phyloP scores from a whole-genome alignment of 2,113 vertebrate genomes.

The Pseudopipra pipra region DNA sequence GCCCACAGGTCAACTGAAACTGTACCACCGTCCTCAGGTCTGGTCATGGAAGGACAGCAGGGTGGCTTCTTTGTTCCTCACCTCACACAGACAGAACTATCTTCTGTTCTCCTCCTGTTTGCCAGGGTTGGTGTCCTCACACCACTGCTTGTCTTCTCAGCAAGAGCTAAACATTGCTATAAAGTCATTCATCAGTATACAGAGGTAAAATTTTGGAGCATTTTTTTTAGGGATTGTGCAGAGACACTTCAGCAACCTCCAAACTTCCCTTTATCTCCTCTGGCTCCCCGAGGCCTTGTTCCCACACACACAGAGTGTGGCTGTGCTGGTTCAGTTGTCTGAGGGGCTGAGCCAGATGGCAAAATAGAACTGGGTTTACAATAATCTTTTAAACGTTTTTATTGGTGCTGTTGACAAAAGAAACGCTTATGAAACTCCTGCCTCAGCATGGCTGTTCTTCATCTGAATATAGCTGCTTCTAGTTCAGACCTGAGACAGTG shows the following conservation, averaged over 20 bases:
- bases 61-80: not conserved
- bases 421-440: not conserved
- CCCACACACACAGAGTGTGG: not conserved
- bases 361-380: not conserved
- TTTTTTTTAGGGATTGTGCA: not conserved
- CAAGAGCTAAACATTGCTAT: not conserved
- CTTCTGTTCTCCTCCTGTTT: not conserved
- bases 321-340: not conserved
- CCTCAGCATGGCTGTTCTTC: not conserved
- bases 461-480: not conserved
- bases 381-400: not conserved
- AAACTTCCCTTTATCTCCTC: not conserved
- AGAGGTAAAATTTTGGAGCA: not conserved
- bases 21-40: not conserved
- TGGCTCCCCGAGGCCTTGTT: not conserved
- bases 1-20: not conserved
- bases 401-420: not conserved
- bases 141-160: not conserved
- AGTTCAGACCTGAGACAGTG: not conserved
- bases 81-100: not conserved
- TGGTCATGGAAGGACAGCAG: not conserved
- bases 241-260: not conserved
- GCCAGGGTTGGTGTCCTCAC: not conserved
- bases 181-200: not conserved
- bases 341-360: slow-evolving; percentile 36